Base-by-base conservation (phyloP, 2,113 vertebrate genomes). In the Emydura subglobosa region DNA sequence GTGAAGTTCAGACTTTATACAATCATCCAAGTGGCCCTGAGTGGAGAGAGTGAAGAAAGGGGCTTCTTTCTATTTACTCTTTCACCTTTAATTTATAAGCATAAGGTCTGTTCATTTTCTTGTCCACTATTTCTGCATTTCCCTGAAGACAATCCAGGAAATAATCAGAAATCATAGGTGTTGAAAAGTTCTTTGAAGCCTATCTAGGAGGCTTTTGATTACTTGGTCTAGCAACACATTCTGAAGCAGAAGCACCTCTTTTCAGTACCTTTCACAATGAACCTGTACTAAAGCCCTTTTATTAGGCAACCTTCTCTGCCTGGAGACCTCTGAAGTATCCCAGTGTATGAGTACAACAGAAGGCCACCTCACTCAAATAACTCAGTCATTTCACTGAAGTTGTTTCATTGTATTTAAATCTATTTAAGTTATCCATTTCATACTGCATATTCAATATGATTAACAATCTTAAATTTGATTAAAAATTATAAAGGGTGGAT, bases 321-420 rank as follows among this genome's bases (percentile, higher is more conserved):
- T 49, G 21, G 47, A 92, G 78, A 7, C 7, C 49, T 61, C 74
- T 79, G 47, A 94, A 72, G 54, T 9, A 88, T 6, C 3, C 65
- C 78, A 9, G 5, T 25, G 19, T 31, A 83, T 19, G 21, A 90
- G 50, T 53, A 90, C 61, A 65, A 34, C 2, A 65, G 29, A 65
- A 65, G 61, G 31, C 61, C 13, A 65, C 61, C 31, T 65, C 61
- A 34, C 7, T 65, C 31, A 65, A 34, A 34, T 34, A 65, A 65
- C 61, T 65, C 14, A 76, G 16, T 7, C 90, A 57, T 49, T 86
- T 86, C 42, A 91, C 42, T 29, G 54, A 11, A 95, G 82, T n/a
- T 80, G 83, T 94, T 92, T 93, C 89, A 91, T 9, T 92, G 94
- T 94, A 96, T 96, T 95, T 94, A 97, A 65, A 34, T 16, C 6